A percentile compares a stretch with the other conserved stretches of the same genome.
These are phyloP conservation scores for Vanacampus margaritifer DNA, from an alignment of 2,113 vertebrate species.

Conservation along the genomic window DNA sequence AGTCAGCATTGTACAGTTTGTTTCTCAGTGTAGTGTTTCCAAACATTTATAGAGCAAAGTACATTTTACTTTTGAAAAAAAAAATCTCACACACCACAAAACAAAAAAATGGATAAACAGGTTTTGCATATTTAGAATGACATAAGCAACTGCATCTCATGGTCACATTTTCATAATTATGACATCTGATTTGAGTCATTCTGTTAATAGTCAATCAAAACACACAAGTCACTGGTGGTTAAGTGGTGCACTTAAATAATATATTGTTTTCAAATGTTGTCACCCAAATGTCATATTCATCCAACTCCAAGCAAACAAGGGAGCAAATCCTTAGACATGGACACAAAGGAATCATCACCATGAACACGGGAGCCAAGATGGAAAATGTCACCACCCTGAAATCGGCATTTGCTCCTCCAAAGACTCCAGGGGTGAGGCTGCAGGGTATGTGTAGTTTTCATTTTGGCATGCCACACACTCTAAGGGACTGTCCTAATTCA, in stretches of 20 bases:
- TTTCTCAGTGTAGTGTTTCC: too few relatives aligned
- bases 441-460: conserved; percentile 46
- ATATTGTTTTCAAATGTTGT: neutral
- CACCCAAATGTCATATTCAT: conserved; percentile 3
- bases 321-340: conserved; percentile 38
- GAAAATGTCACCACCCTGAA: conserved; percentile 48
- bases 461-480: neutral
- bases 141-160: too few relatives aligned
- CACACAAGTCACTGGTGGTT: too few relatives aligned
- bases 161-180: too few relatives aligned
- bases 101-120: too few relatives aligned
- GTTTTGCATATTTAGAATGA: too few relatives aligned
- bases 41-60: too few relatives aligned
- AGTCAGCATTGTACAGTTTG: too few relatives aligned
- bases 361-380: conserved; percentile 45
- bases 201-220: too few relatives aligned
- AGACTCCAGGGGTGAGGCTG: conserved; percentile 40
- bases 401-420: conserved; percentile 38
- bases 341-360: conserved; percentile 53
- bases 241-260: neutral
- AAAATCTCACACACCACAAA: too few relatives aligned
- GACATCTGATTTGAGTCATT: too few relatives aligned
- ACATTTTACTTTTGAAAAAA: too few relatives aligned
- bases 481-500: neutral
- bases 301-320: conserved; percentile 32